phyloP scores from a whole-genome alignment of 2,113 vertebrate genomes.

The Cololabis saira region DNA sequence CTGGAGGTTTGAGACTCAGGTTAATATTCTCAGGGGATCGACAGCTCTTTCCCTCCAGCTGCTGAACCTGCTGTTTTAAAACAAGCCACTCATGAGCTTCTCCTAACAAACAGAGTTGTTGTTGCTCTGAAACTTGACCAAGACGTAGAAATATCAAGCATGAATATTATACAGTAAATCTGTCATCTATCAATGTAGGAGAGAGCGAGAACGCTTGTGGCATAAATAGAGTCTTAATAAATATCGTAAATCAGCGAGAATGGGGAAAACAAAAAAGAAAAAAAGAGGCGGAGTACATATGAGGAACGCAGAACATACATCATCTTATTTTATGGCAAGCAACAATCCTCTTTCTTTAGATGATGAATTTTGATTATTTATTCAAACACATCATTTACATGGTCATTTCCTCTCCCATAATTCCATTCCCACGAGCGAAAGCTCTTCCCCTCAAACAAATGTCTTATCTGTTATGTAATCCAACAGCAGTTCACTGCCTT shows the following conservation, averaged over 20 bases:
- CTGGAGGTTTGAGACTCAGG: slow-evolving; percentile 13
- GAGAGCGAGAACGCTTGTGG: slow-evolving; percentile 62
- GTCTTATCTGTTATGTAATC: slow-evolving; percentile 39
- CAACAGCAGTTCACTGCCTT: background rate
- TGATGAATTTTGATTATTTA: slow-evolving; percentile 31
- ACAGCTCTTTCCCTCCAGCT: slow-evolving; percentile 12
- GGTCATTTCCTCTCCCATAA: background rate
- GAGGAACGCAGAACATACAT: slow-evolving; percentile 20
- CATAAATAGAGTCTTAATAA: slow-evolving; percentile 76
- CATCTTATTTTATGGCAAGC: slow-evolving; percentile 19
- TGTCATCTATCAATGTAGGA: slow-evolving; percentile 67
- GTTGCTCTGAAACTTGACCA: slow-evolving; percentile 53
- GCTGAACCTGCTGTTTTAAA: slow-evolving; percentile 28
- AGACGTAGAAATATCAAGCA: slow-evolving; percentile 44
- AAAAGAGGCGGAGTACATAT: slow-evolving; percentile 8
- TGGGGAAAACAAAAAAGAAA: slow-evolving; percentile 38
- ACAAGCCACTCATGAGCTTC: slow-evolving; percentile 28
- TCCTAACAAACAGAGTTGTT: slow-evolving; percentile 16
- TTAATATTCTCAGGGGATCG: slow-evolving; percentile 25
- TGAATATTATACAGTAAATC: slow-evolving; percentile 73
- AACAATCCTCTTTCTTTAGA: slow-evolving; percentile 13
- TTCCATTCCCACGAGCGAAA: background rate
- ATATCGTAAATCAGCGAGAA: slow-evolving; percentile 69
- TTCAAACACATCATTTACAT: slow-evolving; percentile 15
- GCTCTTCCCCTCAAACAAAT: slow-evolving; percentile 5